Base-by-base conservation (phyloP, 2,797 vertebrate species). In the Morelia viridis region DNA sequence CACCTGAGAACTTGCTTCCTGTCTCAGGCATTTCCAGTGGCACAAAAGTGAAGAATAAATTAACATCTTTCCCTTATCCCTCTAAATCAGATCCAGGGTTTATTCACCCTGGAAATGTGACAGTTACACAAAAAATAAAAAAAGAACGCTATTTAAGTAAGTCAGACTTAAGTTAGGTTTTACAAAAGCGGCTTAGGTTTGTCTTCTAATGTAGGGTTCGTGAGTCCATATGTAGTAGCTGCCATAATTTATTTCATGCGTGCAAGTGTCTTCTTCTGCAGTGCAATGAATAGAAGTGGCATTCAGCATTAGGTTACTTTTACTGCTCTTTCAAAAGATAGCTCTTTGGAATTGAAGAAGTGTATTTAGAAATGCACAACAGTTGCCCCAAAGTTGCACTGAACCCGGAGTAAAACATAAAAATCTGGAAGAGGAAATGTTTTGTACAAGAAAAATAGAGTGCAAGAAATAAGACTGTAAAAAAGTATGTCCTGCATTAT, bases 291-390 rank as follows among this genome's bases (percentile, higher is more conserved):
- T 89, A 53, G 58, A 0, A 0, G 41, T 91, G 89, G 85, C 86
- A 17, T 24, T 0, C 85, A 31, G 26, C 58, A 88, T 26, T 60
- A 41, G 17, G 9, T 56, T 76, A 58, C 71, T 80, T 50, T 58
- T 0, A 88, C 65, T 86, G 24, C 19, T 92, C 83, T 92, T 61
- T 71, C 19, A 90, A 95, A 92, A n/a, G 41, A 24, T 53, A 87
- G 41, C 88, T 88, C 12, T 91, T 85, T 19, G 87, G 65, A 94
- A 64, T 92, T 91, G 24, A 93, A 92, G 64, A 96, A 94, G 95
- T 91, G 95, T 93, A 96, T 96, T 96, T 95, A 76, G 71, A 94
- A 94, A 90, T 91, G 35, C 92, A 93, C 89, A 86, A 90, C 93
- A 94, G 57, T 80, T 92, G 2, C 60, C 87, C 94, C 94, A 88